Percentiles rank a stretch among this genome's conserved stretches.
Evolutionary conservation across 2,888 invertebrate genomes (phyloP).

Genomic region (Temnothorax rugatulus): DNA sequence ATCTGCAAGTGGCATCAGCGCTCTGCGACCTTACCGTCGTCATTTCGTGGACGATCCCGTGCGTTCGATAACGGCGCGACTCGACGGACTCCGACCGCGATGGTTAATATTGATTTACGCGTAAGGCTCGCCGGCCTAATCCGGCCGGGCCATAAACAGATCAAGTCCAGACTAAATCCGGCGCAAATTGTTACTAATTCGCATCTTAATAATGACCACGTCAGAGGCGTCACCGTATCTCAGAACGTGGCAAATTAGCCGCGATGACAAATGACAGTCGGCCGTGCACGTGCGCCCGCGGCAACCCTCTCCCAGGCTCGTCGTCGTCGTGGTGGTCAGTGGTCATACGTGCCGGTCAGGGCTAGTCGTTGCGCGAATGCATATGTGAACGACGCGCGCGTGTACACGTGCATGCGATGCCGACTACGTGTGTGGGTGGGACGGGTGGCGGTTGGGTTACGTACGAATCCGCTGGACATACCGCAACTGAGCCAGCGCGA

Average conservation of each 20-base stretch:
- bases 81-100: conserved; percentile 68
- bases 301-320: conserved; percentile 66
- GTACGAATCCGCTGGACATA: conserved; percentile 81
- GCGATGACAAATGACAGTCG: conserved; percentile 85
- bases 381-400: conserved; percentile 54
- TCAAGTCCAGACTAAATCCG: conserved; percentile 85
- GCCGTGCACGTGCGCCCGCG: conserved; percentile 73
- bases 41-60: conserved; percentile 60
- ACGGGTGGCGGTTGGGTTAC: conserved; percentile 70
- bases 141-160: conserved; percentile 85
- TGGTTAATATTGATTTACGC: conserved; percentile 85
- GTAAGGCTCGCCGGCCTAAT: conserved; percentile 83
- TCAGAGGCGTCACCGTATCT: conserved; percentile 86
- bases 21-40: conserved; percentile 41
- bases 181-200: conserved; percentile 86
- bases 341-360: conserved; percentile 57
- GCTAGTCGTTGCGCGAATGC: conserved; percentile 51
- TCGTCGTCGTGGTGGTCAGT: conserved; percentile 58
- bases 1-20: background rate
- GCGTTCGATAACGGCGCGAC: conserved; percentile 69
- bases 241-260: conserved; percentile 86
- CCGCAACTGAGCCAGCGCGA: conserved; percentile 76
- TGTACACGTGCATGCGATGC: conserved; percentile 59
- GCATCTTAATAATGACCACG: conserved; percentile 86
- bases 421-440: conserved; percentile 68